Conservation (phyloP, 2,797 vertebrate genomes). For the Delichon dasypus region DNA sequence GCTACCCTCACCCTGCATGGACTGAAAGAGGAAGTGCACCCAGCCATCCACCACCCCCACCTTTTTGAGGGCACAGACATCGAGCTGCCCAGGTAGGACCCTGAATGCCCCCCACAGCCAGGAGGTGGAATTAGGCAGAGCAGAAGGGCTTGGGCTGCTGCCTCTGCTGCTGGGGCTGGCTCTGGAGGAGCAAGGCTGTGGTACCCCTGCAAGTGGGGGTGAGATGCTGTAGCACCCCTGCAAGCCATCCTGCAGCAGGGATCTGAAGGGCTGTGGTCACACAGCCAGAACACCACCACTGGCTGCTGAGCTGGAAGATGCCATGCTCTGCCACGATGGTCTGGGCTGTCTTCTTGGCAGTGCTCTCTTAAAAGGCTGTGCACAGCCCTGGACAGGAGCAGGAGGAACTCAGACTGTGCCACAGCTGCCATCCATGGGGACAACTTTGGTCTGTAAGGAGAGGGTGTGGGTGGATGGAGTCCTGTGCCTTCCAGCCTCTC, state of each 20-base stretch:
- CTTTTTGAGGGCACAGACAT: not conserved
- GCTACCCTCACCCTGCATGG: not conserved
- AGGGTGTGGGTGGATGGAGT: not conserved
- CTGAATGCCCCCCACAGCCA: accelerated
- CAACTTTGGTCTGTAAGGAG: accelerated
- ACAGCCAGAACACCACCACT: conserved; percentile 70
- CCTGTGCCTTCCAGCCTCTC: conserved; percentile 64
- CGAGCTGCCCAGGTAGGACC: not conserved
- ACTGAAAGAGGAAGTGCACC: not conserved
- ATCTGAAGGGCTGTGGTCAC: not conserved
- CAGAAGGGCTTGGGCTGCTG: accelerated
- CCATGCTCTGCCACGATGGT: conserved; percentile 64
- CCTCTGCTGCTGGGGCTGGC: not conserved
- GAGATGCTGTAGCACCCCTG: not conserved
- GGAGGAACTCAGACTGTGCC: not conserved
- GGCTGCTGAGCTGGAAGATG: conserved; percentile 83
- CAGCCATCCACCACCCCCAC: not conserved
- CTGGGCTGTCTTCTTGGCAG: conserved; percentile 43
- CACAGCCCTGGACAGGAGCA: conserved; percentile 71
- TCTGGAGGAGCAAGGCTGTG: not conserved
- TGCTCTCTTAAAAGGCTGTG: conserved; percentile 59
- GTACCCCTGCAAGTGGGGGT: not conserved
- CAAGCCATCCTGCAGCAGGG: conserved; percentile 38
- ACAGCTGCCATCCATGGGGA: not conserved
- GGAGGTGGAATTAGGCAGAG: not conserved